Percentiles rank a stretch among this genome's conserved stretches.
Evolutionary conservation across 2,797 vertebrate species (phyloP).

Genomic region (Manis pentadactyla): DNA sequence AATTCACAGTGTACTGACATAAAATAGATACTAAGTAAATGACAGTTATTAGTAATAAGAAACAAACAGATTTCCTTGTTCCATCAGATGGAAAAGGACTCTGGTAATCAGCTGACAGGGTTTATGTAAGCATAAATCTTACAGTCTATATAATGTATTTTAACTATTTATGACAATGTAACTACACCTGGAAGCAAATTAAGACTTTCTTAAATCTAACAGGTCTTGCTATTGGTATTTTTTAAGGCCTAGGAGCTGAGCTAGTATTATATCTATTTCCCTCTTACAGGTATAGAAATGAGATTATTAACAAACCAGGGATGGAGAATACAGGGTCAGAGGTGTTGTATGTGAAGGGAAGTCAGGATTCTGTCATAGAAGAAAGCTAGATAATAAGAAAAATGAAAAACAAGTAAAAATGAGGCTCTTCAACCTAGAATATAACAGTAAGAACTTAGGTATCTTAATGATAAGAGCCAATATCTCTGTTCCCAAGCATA

Average conservation of each 20-base stretch:
- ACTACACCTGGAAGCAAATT: not conserved
- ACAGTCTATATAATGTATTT: not conserved
- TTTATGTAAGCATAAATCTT: conserved; percentile 23
- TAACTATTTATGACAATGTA: conserved; percentile 46
- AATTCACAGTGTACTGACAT: not conserved
- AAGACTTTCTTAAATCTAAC: not conserved
- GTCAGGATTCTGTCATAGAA: not conserved
- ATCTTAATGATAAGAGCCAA: not conserved
- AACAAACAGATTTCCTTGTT: conserved; percentile 26
- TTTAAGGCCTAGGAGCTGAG: not conserved
- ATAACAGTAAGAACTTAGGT: not conserved
- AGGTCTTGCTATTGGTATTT: not conserved
- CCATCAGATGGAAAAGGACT: not conserved
- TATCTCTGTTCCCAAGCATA: not conserved
- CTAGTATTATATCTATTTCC: not conserved
- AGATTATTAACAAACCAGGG: not conserved
- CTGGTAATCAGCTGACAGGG: not conserved
- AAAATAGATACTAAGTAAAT: conserved; percentile 20
- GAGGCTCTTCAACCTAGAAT: not conserved
- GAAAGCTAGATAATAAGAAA: conserved; percentile 40
- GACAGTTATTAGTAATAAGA: conserved; percentile 16
- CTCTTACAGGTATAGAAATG: not conserved
- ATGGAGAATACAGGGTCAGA: not conserved
- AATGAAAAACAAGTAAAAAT: not conserved
- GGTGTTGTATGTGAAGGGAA: not conserved